Percentiles rank a stretch among this genome's conserved stretches.
These are phyloP conservation scores for Calyptomena viridis DNA, from an alignment of 2,113 vertebrate genomes.

Conservation along the genomic window DNA sequence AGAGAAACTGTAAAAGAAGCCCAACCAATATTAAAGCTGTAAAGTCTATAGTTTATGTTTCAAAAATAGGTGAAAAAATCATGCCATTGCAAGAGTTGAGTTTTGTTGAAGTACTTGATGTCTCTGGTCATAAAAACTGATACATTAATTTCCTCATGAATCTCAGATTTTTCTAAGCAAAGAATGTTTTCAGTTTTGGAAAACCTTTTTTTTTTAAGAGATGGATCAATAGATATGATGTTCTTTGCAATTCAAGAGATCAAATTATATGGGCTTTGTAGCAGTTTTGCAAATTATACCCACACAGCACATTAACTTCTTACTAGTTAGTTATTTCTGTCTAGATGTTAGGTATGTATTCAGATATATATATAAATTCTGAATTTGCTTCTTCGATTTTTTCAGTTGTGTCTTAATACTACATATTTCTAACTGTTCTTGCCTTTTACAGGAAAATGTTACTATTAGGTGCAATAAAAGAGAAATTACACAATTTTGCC, in stretches of 20 bases:
- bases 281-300: background rate
- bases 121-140: background rate
- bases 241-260: background rate
- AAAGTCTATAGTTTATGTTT: background rate
- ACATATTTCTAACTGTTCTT: background rate
- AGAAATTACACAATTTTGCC: background rate
- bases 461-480: background rate
- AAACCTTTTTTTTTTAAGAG: background rate
- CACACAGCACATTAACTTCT: background rate
- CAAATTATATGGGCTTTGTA: background rate
- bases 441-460: background rate
- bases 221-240: background rate
- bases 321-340: background rate
- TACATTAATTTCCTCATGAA: background rate
- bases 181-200: background rate
- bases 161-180: background rate
- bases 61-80: background rate
- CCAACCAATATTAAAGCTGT: background rate
- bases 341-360: background rate
- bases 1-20: background rate
- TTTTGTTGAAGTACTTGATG: background rate
- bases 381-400: background rate
- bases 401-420: background rate
- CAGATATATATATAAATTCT: background rate
- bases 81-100: background rate